Percentiles rank a stretch among this genome's conserved stretches.
These are phyloP conservation scores for Catostylus mosaicus DNA, from an alignment of 30 jellyfish, hydroid and myxozoan genomes.

Conservation along the genomic window DNA sequence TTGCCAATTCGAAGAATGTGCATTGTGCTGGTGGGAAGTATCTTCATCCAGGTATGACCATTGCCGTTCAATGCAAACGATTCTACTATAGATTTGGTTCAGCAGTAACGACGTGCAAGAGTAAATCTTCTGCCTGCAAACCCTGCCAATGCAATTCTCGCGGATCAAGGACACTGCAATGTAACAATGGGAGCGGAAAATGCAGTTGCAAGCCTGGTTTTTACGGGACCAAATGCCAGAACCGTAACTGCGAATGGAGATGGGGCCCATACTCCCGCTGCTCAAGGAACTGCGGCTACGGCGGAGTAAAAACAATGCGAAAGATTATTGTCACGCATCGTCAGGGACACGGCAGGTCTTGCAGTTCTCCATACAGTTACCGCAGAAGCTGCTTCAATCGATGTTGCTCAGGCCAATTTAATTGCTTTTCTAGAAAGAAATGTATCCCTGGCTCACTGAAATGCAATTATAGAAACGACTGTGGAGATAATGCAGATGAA, in stretches of 20 bases:
- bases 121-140: slow-evolving; percentile 22
- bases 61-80: slow-evolving; percentile 30
- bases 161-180: slow-evolving; percentile 26
- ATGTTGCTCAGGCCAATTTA: slow-evolving; percentile 16
- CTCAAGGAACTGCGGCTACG: slow-evolving; percentile 10
- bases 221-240: slow-evolving; percentile 40
- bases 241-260: slow-evolving; percentile 42
- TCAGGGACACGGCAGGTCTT: slow-evolving; percentile 17
- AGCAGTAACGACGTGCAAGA: slow-evolving; percentile 17
- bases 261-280: slow-evolving; percentile 35
- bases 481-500: neutral
- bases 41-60: slow-evolving; percentile 29
- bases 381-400: slow-evolving; percentile 7
- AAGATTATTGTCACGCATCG: neutral
- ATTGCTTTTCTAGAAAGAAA: slow-evolving; percentile 7
- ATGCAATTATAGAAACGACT: neutral
- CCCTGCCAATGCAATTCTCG: slow-evolving; percentile 42
- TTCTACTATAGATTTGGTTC: slow-evolving; percentile 28
- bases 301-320: slow-evolving; percentile 5
- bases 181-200: slow-evolving; percentile 18
- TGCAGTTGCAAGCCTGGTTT: slow-evolving; percentile 47
- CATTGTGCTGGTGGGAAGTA: slow-evolving; percentile 51
- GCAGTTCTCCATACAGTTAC: neutral
- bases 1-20: slow-evolving; percentile 23
- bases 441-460: slow-evolving; percentile 23